A percentile compares a stretch with the other conserved stretches of the same genome.
phyloP scores from a whole-genome alignment of 2,888 invertebrate species.

The Clitarchus hookeri region DNA sequence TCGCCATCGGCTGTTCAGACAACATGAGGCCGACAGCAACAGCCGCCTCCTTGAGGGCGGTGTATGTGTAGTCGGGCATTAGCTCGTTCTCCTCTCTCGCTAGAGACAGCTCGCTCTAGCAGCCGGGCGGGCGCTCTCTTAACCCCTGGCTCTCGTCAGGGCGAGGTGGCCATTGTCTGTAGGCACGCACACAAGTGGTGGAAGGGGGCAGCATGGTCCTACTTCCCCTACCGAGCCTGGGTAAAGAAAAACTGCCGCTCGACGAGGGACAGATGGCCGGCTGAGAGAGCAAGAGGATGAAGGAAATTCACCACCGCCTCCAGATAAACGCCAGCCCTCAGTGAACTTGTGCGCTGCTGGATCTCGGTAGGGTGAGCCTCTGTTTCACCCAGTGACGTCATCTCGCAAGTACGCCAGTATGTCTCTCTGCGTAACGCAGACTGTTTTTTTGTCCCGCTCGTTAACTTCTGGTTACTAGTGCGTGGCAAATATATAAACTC shows the following conservation, averaged over 20 bases:
- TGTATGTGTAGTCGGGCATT: neutral
- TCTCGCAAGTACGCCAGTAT: no score
- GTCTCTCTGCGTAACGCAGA: neutral
- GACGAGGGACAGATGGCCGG: conserved; percentile 31
- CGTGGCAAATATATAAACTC: no score
- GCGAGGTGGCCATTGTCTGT: neutral
- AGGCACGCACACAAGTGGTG: neutral
- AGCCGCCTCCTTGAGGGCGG: neutral
- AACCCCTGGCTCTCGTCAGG: neutral
- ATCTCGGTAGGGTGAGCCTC: no score
- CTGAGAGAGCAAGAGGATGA: neutral
- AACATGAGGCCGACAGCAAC: no score
- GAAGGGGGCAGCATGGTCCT: neutral
- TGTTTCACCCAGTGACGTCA: no score
- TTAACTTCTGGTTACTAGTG: no score
- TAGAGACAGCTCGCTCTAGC: neutral
- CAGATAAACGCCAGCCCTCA: neutral
- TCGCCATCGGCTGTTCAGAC: no score
- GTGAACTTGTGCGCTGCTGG: neutral
- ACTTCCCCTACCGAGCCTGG: neutral
- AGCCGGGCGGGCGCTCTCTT: neutral
- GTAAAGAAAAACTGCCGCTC: conserved; percentile 24
- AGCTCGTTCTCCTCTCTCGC: neutral
- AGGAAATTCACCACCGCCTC: neutral
- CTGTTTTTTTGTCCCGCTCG: no score